Base-by-base conservation (phyloP, 2,888 invertebrate genomes). In the Cacoxenus indagator region DNA sequence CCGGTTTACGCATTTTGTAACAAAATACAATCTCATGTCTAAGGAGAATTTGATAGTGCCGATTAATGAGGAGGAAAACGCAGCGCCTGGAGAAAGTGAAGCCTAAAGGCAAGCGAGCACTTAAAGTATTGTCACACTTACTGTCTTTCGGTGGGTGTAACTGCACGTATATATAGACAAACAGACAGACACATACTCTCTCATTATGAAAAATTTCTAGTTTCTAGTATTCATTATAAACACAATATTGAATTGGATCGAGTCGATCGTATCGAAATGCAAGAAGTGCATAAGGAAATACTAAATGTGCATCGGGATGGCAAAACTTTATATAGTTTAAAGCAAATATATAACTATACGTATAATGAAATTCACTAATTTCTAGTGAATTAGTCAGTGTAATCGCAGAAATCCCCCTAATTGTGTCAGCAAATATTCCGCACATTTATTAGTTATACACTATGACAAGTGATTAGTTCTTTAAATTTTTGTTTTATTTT, bases 31-130 rank as follows among this genome's bases (percentile, higher is more conserved):
- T 88, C 92, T 99, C 74, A 99, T 99, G 95, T 96, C 98, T 17
- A 96, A 96, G 88, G 99, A 99, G 89, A 99, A 98, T 90, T 91
- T 99, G 74, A 99, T 99, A 88, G 96, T 99, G 77, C 99, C 99
- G 67, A 98, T 99, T 86, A 91, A 96, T 87, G 95, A 95, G 86
- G 95, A 94, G 81, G 94, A 93, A 82, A 86, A 91, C 90, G 78
- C 85, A 68, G 78, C 87, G 69, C 87, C 88, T 27, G 89, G 89
- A 48, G 90, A 90, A 81, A 90, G 90, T 73, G 90, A 90, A 84
- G 90, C 90, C 76, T 90, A 87, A 89, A 75, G 54, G 68, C 61
- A 24, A 14, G 9, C 51, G 22, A 17, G 62, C 29, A 31, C 26
- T 48, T 26, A 9, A 64, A 22, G 29, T 45, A n/a, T 27, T 64